Evolutionary conservation across 2,113 vertebrate species (phyloP), one percentile per base, ranked within the genome.

Genomic region (Melanerpes formicivorus): DNA sequence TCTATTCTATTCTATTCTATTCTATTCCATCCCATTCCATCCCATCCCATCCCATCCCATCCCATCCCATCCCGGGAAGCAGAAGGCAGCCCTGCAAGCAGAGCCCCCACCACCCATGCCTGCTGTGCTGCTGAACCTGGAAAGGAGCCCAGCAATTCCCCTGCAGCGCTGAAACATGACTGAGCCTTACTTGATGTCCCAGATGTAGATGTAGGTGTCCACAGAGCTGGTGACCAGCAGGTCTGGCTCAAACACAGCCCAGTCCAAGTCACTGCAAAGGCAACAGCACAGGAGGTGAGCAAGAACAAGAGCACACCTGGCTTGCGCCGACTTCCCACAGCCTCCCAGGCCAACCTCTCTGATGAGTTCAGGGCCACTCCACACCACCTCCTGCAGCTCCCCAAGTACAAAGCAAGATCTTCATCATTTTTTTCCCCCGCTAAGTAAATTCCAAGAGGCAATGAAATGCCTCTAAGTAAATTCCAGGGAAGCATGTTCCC

Each of bases 121-220:
- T 11, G 63, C 58, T 75, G 69, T 69, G 40, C 56, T 80, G 52
- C 11, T 60, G 56, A 42, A 25, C 56, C 40, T 4, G 14, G 29
- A 80, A 79, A 29, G 34, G 58, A 90, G 37, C 8, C 37, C 55
- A 32, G 1, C 1, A 21, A 71, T 44, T 60, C 74, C 48, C 70
- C 65, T 21, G 48, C 46, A 54, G n/a, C 23, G 29, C 46, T 90
- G 34, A 40, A 69, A 78, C 52, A 65, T 19, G 10, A 62, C 40
- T 52, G 59, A 44, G 74, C 80, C 98, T 98, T 97, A 99, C 99
- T 99, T 99, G 96, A 99, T 99, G 95, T 99, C 99, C 99, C 99
- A 99, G 95, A 99, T 98, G 96, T 99, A 99, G 94, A 99, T 99
- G 96, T 99, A 99, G 0, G 99, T 99, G 96, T 99, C 99, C 83